Percentiles rank a stretch among this genome's conserved stretches.
Conservation (phyloP, 2,113 vertebrate species). For the Cavia porcellus region DNA sequence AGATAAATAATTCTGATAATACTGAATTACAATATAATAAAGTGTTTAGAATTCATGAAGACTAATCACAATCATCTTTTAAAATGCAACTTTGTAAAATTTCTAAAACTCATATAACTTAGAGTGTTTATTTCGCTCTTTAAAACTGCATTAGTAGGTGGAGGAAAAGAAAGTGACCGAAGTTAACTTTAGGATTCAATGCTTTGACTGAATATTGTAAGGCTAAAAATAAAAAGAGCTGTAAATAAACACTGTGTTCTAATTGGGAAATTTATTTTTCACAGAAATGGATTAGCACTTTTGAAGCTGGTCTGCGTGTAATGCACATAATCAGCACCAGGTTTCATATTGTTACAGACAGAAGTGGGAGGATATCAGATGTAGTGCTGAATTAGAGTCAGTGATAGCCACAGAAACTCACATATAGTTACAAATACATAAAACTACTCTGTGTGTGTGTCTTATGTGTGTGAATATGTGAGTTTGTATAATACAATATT, state of each 20-base stretch:
- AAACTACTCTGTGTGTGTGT: neutral
- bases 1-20: slow-evolving; percentile 3
- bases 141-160: neutral
- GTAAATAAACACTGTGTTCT: neutral
- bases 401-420: neutral
- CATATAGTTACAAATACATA: neutral
- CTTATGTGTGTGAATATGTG: neutral
- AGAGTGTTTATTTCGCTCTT: neutral
- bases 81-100: neutral
- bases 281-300: neutral
- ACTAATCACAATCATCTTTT: neutral
- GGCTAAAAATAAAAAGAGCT: neutral
- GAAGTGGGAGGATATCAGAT: neutral
- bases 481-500: neutral
- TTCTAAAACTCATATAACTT: slow-evolving; percentile 24
- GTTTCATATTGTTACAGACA: neutral
- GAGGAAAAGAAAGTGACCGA: neutral
- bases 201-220: neutral
- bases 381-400: neutral
- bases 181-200: neutral
- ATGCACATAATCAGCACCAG: neutral
- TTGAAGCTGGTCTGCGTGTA: neutral
- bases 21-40: neutral
- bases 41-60: slow-evolving; percentile 4
- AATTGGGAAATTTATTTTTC: neutral